These are phyloP conservation scores for Sinocyclocheilus anshuiensis DNA, from an alignment of 2,113 vertebrate genomes.

Conservation along the genomic window DNA sequence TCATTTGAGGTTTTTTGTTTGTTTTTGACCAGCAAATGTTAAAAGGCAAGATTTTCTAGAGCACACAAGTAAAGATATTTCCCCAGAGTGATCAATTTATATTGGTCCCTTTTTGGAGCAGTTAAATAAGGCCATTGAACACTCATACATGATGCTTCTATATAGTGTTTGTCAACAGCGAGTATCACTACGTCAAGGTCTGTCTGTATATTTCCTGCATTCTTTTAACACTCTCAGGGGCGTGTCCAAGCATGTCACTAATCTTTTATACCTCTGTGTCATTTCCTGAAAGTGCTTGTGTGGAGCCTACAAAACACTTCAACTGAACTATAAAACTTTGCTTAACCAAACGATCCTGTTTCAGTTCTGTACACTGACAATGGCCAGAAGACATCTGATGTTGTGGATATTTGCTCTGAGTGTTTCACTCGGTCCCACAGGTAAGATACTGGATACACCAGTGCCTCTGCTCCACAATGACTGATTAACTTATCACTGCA, in stretches of 20 bases:
- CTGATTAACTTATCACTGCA: slow-evolving; percentile 60
- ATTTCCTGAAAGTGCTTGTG: slow-evolving; percentile 17
- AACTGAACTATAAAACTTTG: slow-evolving; percentile 54
- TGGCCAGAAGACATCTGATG: slow-evolving; percentile 56
- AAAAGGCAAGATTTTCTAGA: neutral
- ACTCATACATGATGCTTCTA: neutral
- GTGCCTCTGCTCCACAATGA: slow-evolving; percentile 38
- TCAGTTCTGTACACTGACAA: slow-evolving; percentile 58
- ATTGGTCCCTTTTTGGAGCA: neutral
- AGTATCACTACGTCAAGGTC: neutral
- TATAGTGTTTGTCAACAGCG: neutral
- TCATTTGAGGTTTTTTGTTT: too few species aligned
- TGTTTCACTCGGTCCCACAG: slow-evolving; percentile 58
- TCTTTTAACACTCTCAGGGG: slow-evolving; percentile 21
- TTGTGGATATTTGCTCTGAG: slow-evolving; percentile 67
- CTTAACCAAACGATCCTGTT: slow-evolving; percentile 31
- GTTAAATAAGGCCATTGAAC: neutral
- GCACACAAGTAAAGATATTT: neutral
- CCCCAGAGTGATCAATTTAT: neutral
- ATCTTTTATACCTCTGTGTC: neutral
- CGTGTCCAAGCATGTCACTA: slow-evolving; percentile 57
- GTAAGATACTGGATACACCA: slow-evolving; percentile 67
- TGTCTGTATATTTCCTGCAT: slow-evolving; percentile 3
- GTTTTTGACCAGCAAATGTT: neutral
- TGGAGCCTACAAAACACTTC: neutral